Conservation (phyloP, 2,797 vertebrate genomes). For the Mastacembelus armatus region DNA sequence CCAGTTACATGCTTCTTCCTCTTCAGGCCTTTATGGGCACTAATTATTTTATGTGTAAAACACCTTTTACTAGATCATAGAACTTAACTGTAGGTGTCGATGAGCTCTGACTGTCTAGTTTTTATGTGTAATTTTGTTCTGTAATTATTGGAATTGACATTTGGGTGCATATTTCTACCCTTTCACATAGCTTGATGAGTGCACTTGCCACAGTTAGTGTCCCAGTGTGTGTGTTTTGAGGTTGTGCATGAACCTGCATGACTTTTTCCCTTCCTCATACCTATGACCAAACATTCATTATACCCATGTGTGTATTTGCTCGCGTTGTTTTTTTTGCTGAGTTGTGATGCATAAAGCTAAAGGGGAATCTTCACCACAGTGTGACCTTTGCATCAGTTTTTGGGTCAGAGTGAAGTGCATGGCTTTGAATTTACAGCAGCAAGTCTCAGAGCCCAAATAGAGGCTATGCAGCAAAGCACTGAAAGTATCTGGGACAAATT, state of each 20-base stretch:
- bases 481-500: neutral
- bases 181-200: neutral
- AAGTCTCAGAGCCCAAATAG: neutral
- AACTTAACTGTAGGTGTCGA: neutral
- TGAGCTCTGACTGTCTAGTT: neutral
- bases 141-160: neutral
- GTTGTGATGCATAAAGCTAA: neutral
- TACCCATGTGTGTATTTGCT: neutral
- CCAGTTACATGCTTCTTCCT: neutral
- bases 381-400: slow-evolving; percentile 1
- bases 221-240: slow-evolving; percentile 3
- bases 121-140: neutral
- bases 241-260: slow-evolving; percentile 53
- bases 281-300: slow-evolving; percentile 5
- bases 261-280: slow-evolving; percentile 17
- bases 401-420: neutral
- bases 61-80: neutral
- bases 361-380: neutral
- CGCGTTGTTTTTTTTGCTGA: slow-evolving; percentile 26
- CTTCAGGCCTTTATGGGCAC: neutral
- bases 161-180: neutral
- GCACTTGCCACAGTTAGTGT: neutral
- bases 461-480: neutral
- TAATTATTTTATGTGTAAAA: neutral
- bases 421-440: neutral